phyloP scores from a whole-genome alignment of 2,888 invertebrate species.

The Neoascia interrupta region DNA sequence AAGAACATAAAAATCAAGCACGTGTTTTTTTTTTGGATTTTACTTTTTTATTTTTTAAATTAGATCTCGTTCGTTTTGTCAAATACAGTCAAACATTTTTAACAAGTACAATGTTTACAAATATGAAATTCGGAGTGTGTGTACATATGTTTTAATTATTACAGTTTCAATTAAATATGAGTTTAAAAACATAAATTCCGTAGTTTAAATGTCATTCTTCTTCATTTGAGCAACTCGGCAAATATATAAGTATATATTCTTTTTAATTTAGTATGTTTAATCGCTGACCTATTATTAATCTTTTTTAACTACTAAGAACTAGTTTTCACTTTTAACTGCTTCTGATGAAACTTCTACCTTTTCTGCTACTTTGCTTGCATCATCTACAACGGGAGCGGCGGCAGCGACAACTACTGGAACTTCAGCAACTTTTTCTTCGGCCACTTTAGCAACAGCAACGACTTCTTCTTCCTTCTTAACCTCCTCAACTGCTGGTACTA shows the following conservation, averaged over 20 bases:
- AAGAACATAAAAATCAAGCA: not conserved
- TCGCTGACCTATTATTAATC: constrained; percentile 4
- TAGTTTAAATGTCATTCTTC: constrained; percentile 13
- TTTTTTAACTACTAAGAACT: constrained; percentile 8
- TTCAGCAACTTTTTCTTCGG: not conserved
- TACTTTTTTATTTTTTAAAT: constrained; percentile 7
- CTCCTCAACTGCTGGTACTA: not conserved
- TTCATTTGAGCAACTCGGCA: not conserved
- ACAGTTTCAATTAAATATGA: not conserved
- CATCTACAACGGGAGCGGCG: constrained; percentile 15
- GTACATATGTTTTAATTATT: not conserved
- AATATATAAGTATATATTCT: no score
- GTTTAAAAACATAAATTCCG: not conserved
- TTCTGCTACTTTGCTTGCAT: constrained; percentile 22
- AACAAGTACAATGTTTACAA: no score
- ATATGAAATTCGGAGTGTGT: constrained; percentile 13
- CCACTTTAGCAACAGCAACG: no score
- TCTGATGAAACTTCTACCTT: constrained; percentile 24
- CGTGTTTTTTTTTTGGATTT: not conserved
- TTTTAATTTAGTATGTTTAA: constrained; percentile 1
- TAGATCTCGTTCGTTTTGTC: constrained; percentile 10
- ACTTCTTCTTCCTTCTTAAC: no score
- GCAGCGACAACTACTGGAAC: constrained; percentile 1
- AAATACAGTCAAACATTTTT: constrained; percentile 18
- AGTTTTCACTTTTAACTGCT: constrained; percentile 12